These are phyloP conservation scores for Portunus trituberculatus DNA, from an alignment of 1,140 invertebrate genomes.

Conservation along the genomic window DNA sequence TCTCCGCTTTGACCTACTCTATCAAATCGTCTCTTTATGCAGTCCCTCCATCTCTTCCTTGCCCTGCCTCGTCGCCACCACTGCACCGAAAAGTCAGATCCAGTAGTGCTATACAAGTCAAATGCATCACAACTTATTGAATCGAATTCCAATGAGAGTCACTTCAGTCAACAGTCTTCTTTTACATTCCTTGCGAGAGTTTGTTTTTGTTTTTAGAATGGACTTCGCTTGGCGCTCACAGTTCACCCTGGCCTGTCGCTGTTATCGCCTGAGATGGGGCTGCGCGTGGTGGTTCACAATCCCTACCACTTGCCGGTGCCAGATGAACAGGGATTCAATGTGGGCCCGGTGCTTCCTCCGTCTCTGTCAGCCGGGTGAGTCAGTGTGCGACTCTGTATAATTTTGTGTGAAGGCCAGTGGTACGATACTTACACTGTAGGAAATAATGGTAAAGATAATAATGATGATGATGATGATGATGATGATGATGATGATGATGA, in stretches of 20 bases:
- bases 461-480: not conserved
- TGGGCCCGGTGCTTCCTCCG: constrained; percentile 79
- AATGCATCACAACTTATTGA: not conserved
- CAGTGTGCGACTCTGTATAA: not conserved
- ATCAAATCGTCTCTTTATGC: not conserved
- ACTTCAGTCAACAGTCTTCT: not conserved
- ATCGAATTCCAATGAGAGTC: no score
- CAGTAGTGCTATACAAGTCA: not conserved
- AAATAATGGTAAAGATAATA: not conserved
- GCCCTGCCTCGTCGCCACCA: not conserved
- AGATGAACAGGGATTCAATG: constrained; percentile 80
- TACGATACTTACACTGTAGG: no score
- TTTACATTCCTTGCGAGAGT: not conserved
- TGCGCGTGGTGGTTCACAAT: constrained; percentile 80
- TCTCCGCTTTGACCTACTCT: no score
- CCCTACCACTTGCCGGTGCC: constrained; percentile 79
- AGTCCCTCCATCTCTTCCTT: not conserved
- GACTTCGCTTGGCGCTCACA: constrained; percentile 79
- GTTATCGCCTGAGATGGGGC: constrained; percentile 79
- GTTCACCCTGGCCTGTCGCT: constrained; percentile 78
- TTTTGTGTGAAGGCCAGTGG: no score
- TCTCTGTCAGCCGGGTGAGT: constrained; percentile 78
- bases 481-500: no score
- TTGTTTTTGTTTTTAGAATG: constrained; percentile 73
- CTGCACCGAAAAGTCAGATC: not conserved